Base-by-base conservation (phyloP, 2,113 vertebrate species). In the Tupaia tana region DNA sequence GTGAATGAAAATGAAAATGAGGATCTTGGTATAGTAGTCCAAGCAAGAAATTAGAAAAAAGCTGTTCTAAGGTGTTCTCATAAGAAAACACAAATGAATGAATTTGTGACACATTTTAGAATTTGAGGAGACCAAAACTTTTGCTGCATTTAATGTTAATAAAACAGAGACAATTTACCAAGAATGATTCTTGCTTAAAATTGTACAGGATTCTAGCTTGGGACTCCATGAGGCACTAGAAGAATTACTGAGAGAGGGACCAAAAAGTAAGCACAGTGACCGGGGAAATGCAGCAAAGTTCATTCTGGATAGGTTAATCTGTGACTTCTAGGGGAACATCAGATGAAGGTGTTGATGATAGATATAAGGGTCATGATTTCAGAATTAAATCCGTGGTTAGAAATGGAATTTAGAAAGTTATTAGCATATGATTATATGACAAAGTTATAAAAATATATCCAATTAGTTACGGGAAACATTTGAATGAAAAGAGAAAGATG, bases 41-140 rank as follows among this genome's bases (percentile, higher is more conserved):
- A 73, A 52, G 58, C 16, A 79, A 74, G 64, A 78, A 84, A 91
- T 43, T 31, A 91, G 70, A 77, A 61, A 96, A 96, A 70, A 22
- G 3, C 18, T 79, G 31, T 43, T 54, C 75, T 64, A 56, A 70
- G 54, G 12, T 16, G 29, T 3, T 25, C 56, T 80, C 27, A 54
- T 59, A 52, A 63, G 54, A 70, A 15, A 22, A 25, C 11, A 79
- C 43, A 83, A 59, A 34, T 59, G 9, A 61, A 86, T 54, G 20
- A 89, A 29, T 64, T 86, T 54, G 81, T 59, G 27, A 67, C 61
- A 9, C 29, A 63, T 34, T 90, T 89, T 86, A 79, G 80, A 82
- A 66, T 12, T 34, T n/a, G 13, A 95, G 24, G n/a, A 70, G 18
- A 95, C 11, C 77, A 69, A 77, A 61, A 9, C 7, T 86, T 84